Conservation (phyloP, 2,797 vertebrate species). For the Coilia nasus region DNA sequence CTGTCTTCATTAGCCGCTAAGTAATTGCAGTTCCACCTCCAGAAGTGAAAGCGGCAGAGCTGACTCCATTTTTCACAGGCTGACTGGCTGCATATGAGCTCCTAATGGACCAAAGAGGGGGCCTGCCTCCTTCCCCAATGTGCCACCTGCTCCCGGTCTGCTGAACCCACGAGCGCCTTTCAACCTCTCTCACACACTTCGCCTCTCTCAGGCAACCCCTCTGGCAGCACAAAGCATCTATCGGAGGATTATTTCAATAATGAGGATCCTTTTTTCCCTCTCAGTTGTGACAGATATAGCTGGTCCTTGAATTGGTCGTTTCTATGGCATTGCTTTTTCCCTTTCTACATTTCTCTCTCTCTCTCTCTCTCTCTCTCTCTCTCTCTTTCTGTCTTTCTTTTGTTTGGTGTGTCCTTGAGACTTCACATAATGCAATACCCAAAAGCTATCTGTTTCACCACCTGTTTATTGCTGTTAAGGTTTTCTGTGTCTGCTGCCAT, state of each 20-base stretch:
- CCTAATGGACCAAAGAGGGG: background rate
- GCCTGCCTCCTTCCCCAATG: background rate
- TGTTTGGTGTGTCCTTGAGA: background rate
- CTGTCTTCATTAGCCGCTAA: constrained; percentile 4
- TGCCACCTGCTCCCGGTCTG: background rate
- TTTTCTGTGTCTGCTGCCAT: background rate
- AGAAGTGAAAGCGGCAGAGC: background rate
- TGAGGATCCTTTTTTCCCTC: background rate
- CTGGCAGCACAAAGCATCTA: background rate
- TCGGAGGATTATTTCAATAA: background rate
- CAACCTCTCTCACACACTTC: background rate
- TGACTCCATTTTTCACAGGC: background rate
- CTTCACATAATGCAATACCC: background rate
- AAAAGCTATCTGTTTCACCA: background rate
- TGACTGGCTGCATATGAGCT: background rate
- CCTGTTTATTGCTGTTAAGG: background rate
- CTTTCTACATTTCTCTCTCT: background rate
- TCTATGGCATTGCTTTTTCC: background rate
- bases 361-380: background rate
- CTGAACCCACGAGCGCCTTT: background rate
- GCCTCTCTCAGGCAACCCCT: background rate
- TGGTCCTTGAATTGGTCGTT: background rate
- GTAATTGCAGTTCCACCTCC: background rate
- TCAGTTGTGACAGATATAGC: background rate
- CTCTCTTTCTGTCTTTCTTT: background rate